A percentile compares a stretch with the other conserved stretches of the same genome.
phyloP scores from a whole-genome alignment of 2,888 invertebrate species.

The Pharmacophagus antenor region DNA sequence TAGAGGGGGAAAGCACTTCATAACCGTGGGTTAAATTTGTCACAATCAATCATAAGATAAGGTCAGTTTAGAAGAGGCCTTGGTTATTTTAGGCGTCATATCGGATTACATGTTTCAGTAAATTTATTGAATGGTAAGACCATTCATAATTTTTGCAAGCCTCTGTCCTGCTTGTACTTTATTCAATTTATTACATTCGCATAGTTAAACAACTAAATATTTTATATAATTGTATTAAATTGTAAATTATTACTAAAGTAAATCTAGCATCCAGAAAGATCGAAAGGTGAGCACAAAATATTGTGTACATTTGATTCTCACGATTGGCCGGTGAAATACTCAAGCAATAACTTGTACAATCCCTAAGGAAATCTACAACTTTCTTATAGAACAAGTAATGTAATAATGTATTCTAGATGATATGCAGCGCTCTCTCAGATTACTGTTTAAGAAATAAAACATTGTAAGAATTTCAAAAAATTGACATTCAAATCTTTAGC shows the following conservation, averaged over 20 bases:
- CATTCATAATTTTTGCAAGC: not conserved
- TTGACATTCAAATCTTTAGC: not conserved
- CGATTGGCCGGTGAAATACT: conserved; percentile 16
- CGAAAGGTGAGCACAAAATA: conserved; percentile 19
- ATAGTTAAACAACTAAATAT: too few species aligned
- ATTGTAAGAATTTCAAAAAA: not conserved
- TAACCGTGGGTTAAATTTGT: conserved; percentile 53
- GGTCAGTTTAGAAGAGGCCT: conserved; percentile 43
- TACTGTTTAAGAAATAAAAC: conserved; percentile 17
- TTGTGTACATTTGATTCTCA: conserved; percentile 14
- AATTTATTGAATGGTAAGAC: not conserved
- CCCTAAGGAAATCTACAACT: conserved; percentile 28
- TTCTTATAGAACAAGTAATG: conserved; percentile 25
- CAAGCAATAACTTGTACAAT: conserved; percentile 20
- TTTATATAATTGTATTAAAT: not conserved
- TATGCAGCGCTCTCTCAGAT: conserved; percentile 15
- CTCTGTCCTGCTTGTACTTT: too few species aligned
- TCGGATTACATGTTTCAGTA: conserved; percentile 9
- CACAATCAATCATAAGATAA: conserved; percentile 68
- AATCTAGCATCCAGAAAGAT: not conserved
- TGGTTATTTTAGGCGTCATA: conserved; percentile 41
- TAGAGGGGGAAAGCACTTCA: conserved; percentile 43
- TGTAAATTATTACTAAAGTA: not conserved
- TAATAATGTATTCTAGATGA: conserved; percentile 23
- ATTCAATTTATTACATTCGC: too few species aligned